Evolutionary conservation across 2,797 vertebrate genomes (phyloP).

Genomic region (Enteromius viviparus): DNA sequence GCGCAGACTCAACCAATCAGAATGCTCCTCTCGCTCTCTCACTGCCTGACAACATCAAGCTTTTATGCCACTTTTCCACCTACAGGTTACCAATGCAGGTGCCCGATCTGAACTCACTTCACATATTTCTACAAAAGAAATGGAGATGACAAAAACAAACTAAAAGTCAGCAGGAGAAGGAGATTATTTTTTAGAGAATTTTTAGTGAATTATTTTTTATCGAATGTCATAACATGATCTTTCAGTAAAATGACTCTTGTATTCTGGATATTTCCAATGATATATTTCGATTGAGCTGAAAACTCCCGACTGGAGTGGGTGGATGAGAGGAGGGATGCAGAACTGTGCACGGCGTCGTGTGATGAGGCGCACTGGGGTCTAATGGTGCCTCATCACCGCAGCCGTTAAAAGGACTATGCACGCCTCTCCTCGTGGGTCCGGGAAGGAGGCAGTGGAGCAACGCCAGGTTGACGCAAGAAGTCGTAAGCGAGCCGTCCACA

Average conservation of each 20-base stretch:
- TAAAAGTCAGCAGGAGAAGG: neutral
- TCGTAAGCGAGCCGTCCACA: too few relatives aligned
- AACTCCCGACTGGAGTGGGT: too few relatives aligned
- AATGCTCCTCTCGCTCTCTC: conserved; percentile 33
- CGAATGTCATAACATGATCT: neutral
- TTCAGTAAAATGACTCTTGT: neutral
- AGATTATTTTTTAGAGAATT: neutral
- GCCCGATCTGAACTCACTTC: neutral
- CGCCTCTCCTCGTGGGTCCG: too few relatives aligned
- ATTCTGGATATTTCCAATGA: neutral
- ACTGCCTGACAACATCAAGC: neutral
- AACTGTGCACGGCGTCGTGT: too few relatives aligned
- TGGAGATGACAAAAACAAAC: neutral
- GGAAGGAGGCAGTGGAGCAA: too few relatives aligned
- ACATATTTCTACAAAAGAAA: neutral
- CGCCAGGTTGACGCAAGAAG: too few relatives aligned
- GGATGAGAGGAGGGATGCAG: too few relatives aligned
- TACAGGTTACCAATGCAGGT: conserved; percentile 10
- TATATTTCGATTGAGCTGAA: too few relatives aligned
- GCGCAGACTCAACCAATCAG: conserved; percentile 18
- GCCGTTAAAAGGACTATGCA: too few relatives aligned
- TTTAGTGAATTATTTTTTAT: neutral
- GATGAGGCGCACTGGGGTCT: too few relatives aligned
- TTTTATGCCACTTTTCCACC: neutral
- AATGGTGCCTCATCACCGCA: too few relatives aligned